Base-by-base conservation (phyloP, 2,888 invertebrate species). In the Ormyrus labotus region DNA sequence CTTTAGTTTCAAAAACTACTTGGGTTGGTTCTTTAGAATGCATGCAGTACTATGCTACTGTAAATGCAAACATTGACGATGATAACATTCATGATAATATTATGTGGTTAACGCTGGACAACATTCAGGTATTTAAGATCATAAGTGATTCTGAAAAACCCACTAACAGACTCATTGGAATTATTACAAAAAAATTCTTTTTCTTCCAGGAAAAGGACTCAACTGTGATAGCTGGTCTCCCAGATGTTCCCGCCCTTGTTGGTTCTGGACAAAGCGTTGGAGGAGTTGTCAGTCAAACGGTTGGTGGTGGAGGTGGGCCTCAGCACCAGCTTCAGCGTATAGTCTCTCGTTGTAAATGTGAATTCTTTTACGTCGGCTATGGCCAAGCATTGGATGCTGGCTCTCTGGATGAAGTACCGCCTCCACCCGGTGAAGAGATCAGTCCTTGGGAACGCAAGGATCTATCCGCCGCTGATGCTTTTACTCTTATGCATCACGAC, bases 11-110 rank as follows among this genome's bases (percentile, higher is more conserved):
- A 51, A 99, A 99, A 91, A 96, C 96, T 0, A 98, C 99, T 0
- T 99, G 99, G 98, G 95, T 96, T 83, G 99, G 99, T 34, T 95
- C 96, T 73, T 92, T 99, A 10, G 96, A 97, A 88, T 98, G 99
- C 91, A 98, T 99, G 98, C 99, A 99, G 93, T 99, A 99, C 92
- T 99, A 99, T 92, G 99, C 99, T 10, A 99, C 99, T 8, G 98
- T 99, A 68, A 96, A 96, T 89, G 96, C 96, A 2, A 91, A 90
- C 67, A 90, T 90, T 7, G 90, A 90, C 61, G 90, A 90, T 34
- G 34, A 34, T 47, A 89, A 89, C 76, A 89, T 91, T 85, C 84
- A 92, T 93, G 96, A 97, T 86, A 97, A 98, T 91, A 98, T 99
- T 84, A 97, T 98, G 93, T 99, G 99, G 99, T 92, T 99, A 85